Evolutionary conservation across 2,888 invertebrate genomes (phyloP), one percentile per base, ranked within the genome.

Genomic region (Agrochola lychnidis): DNA sequence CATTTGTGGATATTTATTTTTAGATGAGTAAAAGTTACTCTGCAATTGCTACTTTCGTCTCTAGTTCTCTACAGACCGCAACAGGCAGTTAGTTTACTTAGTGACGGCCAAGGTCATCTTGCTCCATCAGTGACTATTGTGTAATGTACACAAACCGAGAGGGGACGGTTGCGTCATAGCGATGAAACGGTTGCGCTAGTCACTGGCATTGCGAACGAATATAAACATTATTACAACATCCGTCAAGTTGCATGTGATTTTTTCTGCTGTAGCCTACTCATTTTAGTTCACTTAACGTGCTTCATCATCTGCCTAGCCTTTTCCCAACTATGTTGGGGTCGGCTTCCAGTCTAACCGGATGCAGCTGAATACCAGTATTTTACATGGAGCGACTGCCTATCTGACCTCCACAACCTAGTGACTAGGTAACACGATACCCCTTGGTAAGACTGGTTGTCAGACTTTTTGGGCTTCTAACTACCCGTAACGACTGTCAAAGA

Each of bases 101-200:
- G 40, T 48, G 40, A 61, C 56, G 61, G 61, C 67, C 74, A 79
- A 74, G 66, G 66, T 63, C 42, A 57, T 25, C 12, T 79, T 57
- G 48, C 74, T 73, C n/a, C 74, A 57, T 62, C 74, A 67, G 57
- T 64, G 63, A 64, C 19, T 70, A 57, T 59, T 70, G 70, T 61
- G 81, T 66, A 72, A 73, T 56, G 48, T 14, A 51, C 56, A 56
- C 70, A 70, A 42, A 62, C 30, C 59, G 51, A 70, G 63, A 30
- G 62, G 56, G 56, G 56, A 69, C 61, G 45, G 16, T 81, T 81
- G 66, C 74, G 75, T 81, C 81, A 79, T 45, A n/a, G 53, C 42
- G 74, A 57, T 67, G 48, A 73, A 62, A 36, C 81, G 36, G 64
- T 81, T 73, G 81, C 48, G 48, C 73, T 67, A 71, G 22, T 72